phyloP scores from a whole-genome alignment of 1,140 invertebrate species.

The Neodiprion fabricii region DNA sequence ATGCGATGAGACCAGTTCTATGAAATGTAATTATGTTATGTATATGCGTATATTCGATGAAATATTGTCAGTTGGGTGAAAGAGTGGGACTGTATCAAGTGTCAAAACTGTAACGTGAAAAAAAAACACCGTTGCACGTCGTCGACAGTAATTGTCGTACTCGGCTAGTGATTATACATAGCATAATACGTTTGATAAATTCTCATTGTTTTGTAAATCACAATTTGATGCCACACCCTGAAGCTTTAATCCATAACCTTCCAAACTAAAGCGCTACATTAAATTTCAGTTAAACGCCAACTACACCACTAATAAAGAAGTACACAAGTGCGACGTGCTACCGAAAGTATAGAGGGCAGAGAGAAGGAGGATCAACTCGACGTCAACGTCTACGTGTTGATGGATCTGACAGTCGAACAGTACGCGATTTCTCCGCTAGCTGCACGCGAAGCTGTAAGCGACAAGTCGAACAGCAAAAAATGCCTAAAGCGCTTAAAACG shows the following conservation, averaged over 20 bases:
- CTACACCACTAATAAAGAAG: no score
- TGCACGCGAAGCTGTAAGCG: no score
- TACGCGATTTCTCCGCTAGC: no score
- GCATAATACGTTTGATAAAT: slow-evolving; percentile 27
- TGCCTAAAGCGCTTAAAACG: no score
- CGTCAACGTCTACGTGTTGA: no score
- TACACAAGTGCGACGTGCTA: no score
- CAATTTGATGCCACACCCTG: slow-evolving; percentile 54
- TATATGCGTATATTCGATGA: not conserved
- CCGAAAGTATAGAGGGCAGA: no score
- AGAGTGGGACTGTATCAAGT: not conserved
- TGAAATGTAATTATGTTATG: not conserved
- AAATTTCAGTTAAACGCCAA: slow-evolving; percentile 9
- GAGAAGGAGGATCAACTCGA: no score
- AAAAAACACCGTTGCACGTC: not conserved
- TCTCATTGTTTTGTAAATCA: slow-evolving; percentile 38
- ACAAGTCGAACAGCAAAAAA: no score
- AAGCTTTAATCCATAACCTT: slow-evolving; percentile 56
- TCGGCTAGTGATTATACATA: slow-evolving; percentile 2
- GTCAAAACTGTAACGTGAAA: slow-evolving; percentile 4
- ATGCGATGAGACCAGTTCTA: not conserved
- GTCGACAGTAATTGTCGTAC: not conserved
- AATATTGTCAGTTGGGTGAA: not conserved
- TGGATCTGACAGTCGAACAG: no score
- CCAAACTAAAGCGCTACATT: slow-evolving; percentile 50